These are phyloP conservation scores for Alcedo atthis DNA, from an alignment of 2,797 vertebrate genomes.

Conservation along the genomic window DNA sequence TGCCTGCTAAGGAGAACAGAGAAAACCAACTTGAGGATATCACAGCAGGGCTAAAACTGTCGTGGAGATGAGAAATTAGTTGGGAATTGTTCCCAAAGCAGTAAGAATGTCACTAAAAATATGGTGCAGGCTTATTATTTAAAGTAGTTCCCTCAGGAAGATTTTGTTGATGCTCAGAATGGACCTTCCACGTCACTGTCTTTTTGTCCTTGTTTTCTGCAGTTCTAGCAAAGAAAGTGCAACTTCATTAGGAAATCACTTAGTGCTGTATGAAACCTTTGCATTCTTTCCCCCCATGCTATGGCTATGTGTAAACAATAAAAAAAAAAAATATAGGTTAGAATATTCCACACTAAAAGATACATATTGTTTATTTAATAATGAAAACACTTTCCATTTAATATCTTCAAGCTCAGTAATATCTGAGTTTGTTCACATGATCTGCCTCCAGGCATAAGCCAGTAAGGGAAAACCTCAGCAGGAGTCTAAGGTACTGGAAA, in stretches of 20 bases:
- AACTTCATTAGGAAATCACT: neutral
- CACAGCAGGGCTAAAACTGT: neutral
- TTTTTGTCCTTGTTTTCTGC: neutral
- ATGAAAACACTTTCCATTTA: neutral
- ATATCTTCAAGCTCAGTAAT: neutral
- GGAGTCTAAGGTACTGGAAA: neutral
- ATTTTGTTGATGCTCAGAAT: neutral
- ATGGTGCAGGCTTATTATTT: neutral
- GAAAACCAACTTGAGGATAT: neutral
- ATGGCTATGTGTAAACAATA: neutral
- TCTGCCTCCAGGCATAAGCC: neutral
- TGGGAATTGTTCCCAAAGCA: no score
- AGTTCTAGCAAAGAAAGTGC: neutral
- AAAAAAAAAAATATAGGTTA: neutral
- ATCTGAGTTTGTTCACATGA: neutral
- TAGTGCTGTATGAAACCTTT: neutral
- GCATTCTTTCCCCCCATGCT: neutral
- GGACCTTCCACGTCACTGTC: neutral
- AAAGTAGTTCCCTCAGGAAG: neutral
- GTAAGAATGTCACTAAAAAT: neutral
- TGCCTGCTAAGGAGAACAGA: neutral
- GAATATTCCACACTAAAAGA: neutral
- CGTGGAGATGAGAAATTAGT: neutral
- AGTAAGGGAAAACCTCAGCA: neutral
- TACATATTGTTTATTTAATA: neutral